Evolutionary conservation across 2,888 invertebrate genomes (phyloP).

Genomic region (Cheilosia soror): DNA sequence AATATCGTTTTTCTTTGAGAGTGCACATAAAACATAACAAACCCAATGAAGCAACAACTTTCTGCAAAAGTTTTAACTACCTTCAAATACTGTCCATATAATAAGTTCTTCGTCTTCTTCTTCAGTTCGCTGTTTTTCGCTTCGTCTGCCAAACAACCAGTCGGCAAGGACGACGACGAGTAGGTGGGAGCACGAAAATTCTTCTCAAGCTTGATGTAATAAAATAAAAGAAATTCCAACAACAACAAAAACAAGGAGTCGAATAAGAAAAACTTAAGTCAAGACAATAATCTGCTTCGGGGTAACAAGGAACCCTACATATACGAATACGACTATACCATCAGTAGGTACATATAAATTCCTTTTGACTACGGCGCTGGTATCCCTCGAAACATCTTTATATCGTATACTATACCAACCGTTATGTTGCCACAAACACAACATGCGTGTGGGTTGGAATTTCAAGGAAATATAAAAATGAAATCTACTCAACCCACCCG

Average conservation of each 20-base stretch:
- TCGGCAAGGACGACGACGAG: not conserved
- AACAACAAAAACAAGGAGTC: slow-evolving; percentile 11
- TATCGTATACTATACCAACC: slow-evolving; percentile 37
- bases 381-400: slow-evolving; percentile 58
- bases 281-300: slow-evolving; percentile 57
- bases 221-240: slow-evolving; percentile 47
- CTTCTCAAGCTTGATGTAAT: slow-evolving; percentile 28
- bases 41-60: slow-evolving; percentile 68
- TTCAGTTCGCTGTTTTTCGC: not conserved
- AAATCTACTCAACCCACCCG: slow-evolving; percentile 3
- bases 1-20: slow-evolving; percentile 3
- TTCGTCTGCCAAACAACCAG: slow-evolving; percentile 22
- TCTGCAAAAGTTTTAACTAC: slow-evolving; percentile 55
- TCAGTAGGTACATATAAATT: slow-evolving; percentile 15
- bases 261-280: slow-evolving; percentile 36
- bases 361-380: slow-evolving; percentile 32
- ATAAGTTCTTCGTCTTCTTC: slow-evolving; percentile 22
- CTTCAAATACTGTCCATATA: slow-evolving; percentile 53
- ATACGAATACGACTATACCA: no score
- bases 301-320: slow-evolving; percentile 44
- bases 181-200: not conserved
- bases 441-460: slow-evolving; percentile 55
- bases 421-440: slow-evolving; percentile 52
- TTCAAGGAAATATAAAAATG: not conserved
- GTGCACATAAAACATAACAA: slow-evolving; percentile 57